Base-by-base conservation (phyloP, 2,797 vertebrate genomes). In the Cottoperca gobio region DNA sequence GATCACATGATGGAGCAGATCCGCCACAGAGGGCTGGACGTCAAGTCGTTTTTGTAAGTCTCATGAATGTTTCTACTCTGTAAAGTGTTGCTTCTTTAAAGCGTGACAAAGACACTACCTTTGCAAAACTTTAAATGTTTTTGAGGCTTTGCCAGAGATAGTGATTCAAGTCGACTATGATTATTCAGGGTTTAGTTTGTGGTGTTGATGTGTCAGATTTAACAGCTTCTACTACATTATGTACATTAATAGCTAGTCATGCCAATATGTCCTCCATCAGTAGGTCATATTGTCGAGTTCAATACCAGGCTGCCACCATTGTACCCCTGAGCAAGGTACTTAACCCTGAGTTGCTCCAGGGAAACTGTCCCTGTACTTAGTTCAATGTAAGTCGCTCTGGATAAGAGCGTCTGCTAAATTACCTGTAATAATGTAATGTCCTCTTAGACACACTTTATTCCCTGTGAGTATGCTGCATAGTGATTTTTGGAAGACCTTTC, bases 21-120 rank as follows among this genome's bases (percentile, higher is more conserved):
- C 91, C 97, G 97, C 86, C 95, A 95, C 94, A 96, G 97, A 91
- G 98, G 98, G 83, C 95, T 99, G 96, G 98, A 99, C 61, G 97
- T 99, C 95, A 99, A 97, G 93, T 99, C 98, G 48, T 99, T 99
- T 90, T 92, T 99, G 98, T 99, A 94, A 99, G 98, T 99, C 63
- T 59, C 26, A 31, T 53, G 19, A 79, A 8, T 45, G 72, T 76
- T 67, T 78, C 39, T 73, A 3, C 26, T 77, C 31, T 59, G 46
- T 39, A 3, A 23, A 53, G 60, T 65, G 16, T 35, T 73, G 21
- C 17, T 63, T 33, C 19, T 39, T 53, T 7, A 42, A 21, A n/a
- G 4, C 14, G 17, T 58, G 49, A 19, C 54, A 26, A 23, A 43
- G 2, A 55, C 11, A 60, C n/a, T n/a, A n/a, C n/a, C 55, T 46